phyloP scores from a whole-genome alignment of 2,888 invertebrate species.

The Rhopalosiphum nymphaeae region DNA sequence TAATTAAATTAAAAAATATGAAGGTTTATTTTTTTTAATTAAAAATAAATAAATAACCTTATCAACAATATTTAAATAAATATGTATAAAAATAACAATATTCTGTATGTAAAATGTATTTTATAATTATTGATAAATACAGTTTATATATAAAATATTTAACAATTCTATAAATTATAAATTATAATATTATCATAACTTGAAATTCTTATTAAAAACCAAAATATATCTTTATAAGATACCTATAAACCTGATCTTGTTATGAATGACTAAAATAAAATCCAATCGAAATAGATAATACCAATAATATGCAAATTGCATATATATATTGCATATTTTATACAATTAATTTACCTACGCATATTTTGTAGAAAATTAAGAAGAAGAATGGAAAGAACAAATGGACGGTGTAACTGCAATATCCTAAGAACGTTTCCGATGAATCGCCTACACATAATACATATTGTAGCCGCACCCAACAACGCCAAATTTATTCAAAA shows the following conservation, averaged over 20 bases:
- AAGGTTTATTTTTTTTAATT: background rate
- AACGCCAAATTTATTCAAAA: slow-evolving; percentile 19
- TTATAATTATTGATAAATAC: background rate
- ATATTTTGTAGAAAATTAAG: background rate
- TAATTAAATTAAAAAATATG: background rate
- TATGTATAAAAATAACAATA: background rate
- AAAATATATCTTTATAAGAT: background rate
- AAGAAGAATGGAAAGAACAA: background rate
- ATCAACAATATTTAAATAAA: background rate
- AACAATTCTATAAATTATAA: background rate
- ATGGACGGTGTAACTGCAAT: background rate
- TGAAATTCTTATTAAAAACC: background rate
- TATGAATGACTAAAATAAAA: background rate
- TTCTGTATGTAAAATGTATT: background rate
- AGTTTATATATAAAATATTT: background rate
- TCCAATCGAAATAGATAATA: background rate
- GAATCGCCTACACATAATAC: background rate
- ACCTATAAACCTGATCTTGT: background rate
- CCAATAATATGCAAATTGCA: too few relatives aligned
- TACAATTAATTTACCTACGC: background rate
- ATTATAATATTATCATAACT: background rate
- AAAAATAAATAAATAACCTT: background rate
- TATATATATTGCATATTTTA: too few relatives aligned
- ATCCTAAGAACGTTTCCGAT: background rate
- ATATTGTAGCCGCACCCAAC: slow-evolving; percentile 24